Base-by-base conservation (phyloP, 1,140 invertebrate genomes). In the Lasioglossum baleicum region DNA sequence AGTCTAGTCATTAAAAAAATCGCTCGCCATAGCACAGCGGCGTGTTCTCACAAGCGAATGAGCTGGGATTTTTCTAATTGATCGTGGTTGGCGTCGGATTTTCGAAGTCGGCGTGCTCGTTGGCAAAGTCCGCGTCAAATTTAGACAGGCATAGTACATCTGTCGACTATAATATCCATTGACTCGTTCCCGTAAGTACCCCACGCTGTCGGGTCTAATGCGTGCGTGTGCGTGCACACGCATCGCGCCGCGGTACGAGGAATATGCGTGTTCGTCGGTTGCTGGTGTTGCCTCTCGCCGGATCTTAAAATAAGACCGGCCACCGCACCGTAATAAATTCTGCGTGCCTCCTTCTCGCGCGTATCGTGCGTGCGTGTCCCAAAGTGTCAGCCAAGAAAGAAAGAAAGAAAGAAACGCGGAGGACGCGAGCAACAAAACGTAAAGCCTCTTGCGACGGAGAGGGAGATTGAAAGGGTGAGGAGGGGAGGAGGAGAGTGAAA, bases 291-390 rank as follows among this genome's bases (percentile, higher is more conserved):
- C 69, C 20, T n/a, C n/a, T 79, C 70, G 81, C 60, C 35, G 64
- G 84, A 58, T 86, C 89, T 90, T 87, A 91, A 91, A 91, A 92
- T 92, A 92, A 90, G 89, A 89, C 88, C 87, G 90, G 87, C 90
- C 88, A 90, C 88, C 90, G 89, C 90, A 89, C 88, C 83, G 84
- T 87, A 87, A 87, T 87, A 87, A 87, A 87, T 87, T 87, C 85
- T 81, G 70, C 58, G 61, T 75, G 81, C 71, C 77, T 83, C 67
- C 61, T 81, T 66, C 44, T 83, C 70, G 60, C 71, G 64, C 53
- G 56, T 79, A 61, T 79, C 67, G 77, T 67, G 67, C 73, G 80
- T 69, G 67, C 77, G 80, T 83, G 58, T 83, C 60, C 61, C 72
- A 51, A 82, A 84, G 80, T 82, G 82, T 75, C 73, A 74, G 66